Base-by-base conservation (phyloP, 2,113 vertebrate genomes). In the Tachysurus vachellii region DNA sequence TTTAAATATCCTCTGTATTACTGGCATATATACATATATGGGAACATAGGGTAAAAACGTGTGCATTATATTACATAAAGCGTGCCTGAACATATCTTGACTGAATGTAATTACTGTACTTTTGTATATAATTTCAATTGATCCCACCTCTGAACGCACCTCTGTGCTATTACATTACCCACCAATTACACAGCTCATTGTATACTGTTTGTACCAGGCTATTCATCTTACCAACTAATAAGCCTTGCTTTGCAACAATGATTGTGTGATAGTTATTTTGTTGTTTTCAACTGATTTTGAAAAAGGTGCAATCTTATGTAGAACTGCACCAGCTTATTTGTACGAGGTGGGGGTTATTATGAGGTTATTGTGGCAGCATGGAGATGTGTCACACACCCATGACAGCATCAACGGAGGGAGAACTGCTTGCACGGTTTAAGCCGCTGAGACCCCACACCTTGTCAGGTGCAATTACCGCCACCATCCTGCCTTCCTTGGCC, bases 381-480 rank as follows among this genome's bases (percentile, higher is more conserved):
- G 82, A 71, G 44, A 66, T 11, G 5, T 47, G 59, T 11, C 59
- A 68, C 44, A 57, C 66, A 75, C 44, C 59, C 73, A 50, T 64
- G 57, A 83, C 70, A 77, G 71, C 61, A 56, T 86, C 57, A 17
- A 62, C 86, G 53, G 42, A 83, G 42, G 42, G 68, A 11, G 59
- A 80, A 77, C 21, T 47, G 23, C 47, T 26, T 28, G 50, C 80
- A 83, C 4, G 57, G 17, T 75, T 56, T 9, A 28, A 28, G 84
- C 80, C 82, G 42, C 80, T 84, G 83, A 83, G 85, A 88, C 62
- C 53, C 47, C 50, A 71, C 59, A 59, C 28, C 87, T 80, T 86
- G 80, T 90, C 89, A 90, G 73, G 54, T 53, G 3, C 57, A 84
- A 87, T 89, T 88, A 89, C 70, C 11, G 54, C 84, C 8, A 84